phyloP scores from a whole-genome alignment of 2,113 vertebrate genomes.

The Fukomys damarensis region DNA sequence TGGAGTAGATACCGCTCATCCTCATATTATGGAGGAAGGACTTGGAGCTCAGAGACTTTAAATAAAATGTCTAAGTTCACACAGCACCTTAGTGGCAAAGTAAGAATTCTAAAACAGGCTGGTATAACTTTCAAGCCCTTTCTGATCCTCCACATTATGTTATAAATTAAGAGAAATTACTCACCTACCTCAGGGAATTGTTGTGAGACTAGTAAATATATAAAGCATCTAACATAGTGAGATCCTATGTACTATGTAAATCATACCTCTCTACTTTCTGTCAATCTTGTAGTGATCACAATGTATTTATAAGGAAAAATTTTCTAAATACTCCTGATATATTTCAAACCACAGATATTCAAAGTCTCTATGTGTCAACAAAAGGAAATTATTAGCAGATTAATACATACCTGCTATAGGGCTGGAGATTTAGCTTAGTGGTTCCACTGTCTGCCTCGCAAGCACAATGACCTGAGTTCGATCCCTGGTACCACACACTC shows the following conservation, averaged over 20 bases:
- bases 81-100: neutral
- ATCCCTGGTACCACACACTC: no score
- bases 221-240: neutral
- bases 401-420: no score
- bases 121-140: neutral
- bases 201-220: neutral
- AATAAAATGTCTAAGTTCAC: neutral
- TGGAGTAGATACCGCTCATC: neutral
- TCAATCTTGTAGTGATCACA: neutral
- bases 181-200: neutral
- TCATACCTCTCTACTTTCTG: neutral
- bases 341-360: conserved; percentile 28
- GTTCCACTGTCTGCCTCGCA: no score
- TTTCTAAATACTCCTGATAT: conserved; percentile 20
- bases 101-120: neutral
- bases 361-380: conserved; percentile 23
- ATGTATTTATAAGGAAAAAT: neutral
- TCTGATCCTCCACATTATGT: neutral
- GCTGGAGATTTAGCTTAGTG: no score
- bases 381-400: conserved; percentile 9
- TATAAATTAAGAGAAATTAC: neutral
- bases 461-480: no score
- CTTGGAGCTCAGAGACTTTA: neutral
- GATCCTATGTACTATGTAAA: neutral
- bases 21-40: neutral